These are phyloP conservation scores for Psittacula cyanocephala DNA, from an alignment of 2,113 vertebrate species.

Conservation along the genomic window DNA sequence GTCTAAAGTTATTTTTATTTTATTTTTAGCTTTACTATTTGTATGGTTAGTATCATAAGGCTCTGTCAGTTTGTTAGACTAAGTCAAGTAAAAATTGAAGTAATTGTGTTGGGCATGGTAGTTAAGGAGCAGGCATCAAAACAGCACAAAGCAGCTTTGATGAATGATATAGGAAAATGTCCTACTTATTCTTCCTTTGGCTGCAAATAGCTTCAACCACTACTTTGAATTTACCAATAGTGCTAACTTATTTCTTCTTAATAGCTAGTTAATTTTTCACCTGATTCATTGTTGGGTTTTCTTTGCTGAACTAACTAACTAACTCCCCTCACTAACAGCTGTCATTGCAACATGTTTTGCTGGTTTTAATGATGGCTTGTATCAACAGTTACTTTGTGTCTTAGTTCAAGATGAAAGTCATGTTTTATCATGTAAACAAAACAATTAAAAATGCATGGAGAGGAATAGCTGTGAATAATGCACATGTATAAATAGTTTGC, in stretches of 20 bases:
- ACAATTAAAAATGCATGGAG: slow-evolving; percentile 36
- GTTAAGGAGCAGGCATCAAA: neutral
- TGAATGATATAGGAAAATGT: neutral
- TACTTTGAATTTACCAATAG: neutral
- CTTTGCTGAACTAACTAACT: slow-evolving; percentile 7
- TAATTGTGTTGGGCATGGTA: neutral
- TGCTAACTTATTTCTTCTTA: slow-evolving; percentile 1
- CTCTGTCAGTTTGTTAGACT: neutral
- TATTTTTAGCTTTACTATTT: neutral
- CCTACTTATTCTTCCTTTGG: neutral
- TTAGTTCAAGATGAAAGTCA: neutral
- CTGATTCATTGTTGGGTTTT: slow-evolving; percentile 32
- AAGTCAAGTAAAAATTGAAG: neutral
- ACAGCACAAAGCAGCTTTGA: neutral
- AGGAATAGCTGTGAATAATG: neutral
- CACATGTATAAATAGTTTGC: neutral
- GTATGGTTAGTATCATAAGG: neutral
- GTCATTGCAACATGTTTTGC: neutral
- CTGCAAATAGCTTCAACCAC: neutral
- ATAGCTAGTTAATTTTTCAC: slow-evolving; percentile 50
- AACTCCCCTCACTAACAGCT: neutral
- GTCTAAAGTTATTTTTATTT: neutral
- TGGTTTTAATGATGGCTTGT: slow-evolving; percentile 42
- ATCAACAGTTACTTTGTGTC: slow-evolving; percentile 16
- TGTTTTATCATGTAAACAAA: slow-evolving; percentile 36